Percentiles rank a stretch among this genome's conserved stretches.
Conservation (phyloP, 2,113 vertebrate genomes). For the Vidua macroura region DNA sequence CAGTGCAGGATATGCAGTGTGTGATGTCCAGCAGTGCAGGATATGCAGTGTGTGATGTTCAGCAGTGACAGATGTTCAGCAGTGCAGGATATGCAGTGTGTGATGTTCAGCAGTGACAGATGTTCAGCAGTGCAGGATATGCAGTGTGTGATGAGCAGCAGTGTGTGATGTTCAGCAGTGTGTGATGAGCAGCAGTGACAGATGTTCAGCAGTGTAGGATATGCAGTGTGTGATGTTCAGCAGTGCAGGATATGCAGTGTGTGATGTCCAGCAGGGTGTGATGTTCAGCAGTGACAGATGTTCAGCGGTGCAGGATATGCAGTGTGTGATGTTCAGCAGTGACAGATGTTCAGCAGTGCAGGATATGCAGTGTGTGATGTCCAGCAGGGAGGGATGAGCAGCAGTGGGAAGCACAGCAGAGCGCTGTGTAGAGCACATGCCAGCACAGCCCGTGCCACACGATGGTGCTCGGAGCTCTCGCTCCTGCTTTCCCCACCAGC, state of each 20-base stretch:
- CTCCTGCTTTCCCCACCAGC: not conserved
- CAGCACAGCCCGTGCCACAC: not conserved
- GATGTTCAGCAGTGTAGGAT: no score
- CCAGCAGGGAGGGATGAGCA: accelerated
- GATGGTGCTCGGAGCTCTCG: conserved; percentile 23
- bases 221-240: not conserved
- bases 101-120: no score
- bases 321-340: not conserved
- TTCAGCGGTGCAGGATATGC: not conserved
- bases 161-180: not conserved
- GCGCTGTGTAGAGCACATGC: accelerated
- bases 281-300: no score
- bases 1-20: not conserved
- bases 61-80: no score
- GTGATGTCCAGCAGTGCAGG: not conserved
- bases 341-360: no score
- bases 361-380: no score
- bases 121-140: no score
- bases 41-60: not conserved
- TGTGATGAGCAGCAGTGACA: no score
- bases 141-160: no score
- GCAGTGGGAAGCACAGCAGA: accelerated
- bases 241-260: accelerated
- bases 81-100: accelerated
- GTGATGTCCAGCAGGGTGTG: no score